Base-by-base conservation (phyloP, 2,888 invertebrate species). In the Harpagoxenus sublaevis region DNA sequence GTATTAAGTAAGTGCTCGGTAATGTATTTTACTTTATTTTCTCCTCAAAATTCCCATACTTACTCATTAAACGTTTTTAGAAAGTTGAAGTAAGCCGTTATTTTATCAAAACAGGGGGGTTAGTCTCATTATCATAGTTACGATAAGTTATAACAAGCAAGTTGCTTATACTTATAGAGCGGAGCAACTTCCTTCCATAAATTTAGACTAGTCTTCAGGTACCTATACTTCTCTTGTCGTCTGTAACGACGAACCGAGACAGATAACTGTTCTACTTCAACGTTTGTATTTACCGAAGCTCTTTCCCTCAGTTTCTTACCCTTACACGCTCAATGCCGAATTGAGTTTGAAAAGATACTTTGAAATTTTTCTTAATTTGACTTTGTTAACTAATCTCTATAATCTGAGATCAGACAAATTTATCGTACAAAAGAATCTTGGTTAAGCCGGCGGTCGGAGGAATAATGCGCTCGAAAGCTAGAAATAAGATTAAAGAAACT, bases 71-170 rank as follows among this genome's bases (percentile, higher is more conserved):
- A 70, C 12, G 31, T 31, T 0, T 70, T n/a, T 51, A 70, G 68
- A 70, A 70, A 70, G n/a, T 31, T 51, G 28, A 70, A 51, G 48
- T 51, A 68, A 51, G 12, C 8, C n/a, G 35, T 70, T 70, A 70
- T 70, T 70, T 70, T 70, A 48, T 28, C n/a, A 70, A 51, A 70
- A 70, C 9, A 51, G 31, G 4, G 15, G 12, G 9, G 5, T 2
- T 51, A 51, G n/a, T 51, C 31, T 70, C 31, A 51, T 51, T 70
- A 70, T n/a, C 68, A n/a, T 66, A 65, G 12, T 65, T 65, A 65
- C 9, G 8, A 42, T 65, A 65, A 65, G 42, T 65, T 65, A 66
- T 65, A 65, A 65, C 66, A 66, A 66, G 66, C 48, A 45, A 48
- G 28, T 48, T 48, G 15, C 45, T 65, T 65, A 45, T 48, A 66